phyloP scores from a whole-genome alignment of 1,140 invertebrate species.

The Formica selysi region DNA sequence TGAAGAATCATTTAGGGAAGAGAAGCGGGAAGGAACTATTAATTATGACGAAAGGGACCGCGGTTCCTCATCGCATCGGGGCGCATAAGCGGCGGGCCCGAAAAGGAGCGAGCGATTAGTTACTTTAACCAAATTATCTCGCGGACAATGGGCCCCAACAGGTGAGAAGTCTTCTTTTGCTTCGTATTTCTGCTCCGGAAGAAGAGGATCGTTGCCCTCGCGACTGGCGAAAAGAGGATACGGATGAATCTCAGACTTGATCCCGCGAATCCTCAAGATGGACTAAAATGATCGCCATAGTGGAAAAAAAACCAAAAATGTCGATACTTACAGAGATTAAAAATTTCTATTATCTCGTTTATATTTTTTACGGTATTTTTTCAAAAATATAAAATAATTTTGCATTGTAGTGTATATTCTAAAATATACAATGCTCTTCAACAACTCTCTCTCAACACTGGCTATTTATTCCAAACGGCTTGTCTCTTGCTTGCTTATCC shows the following conservation, averaged over 20 bases:
- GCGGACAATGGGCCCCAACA: slow-evolving; percentile 81
- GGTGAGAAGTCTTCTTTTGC: slow-evolving; percentile 76
- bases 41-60: slow-evolving; percentile 86
- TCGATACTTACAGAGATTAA: not conserved
- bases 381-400: slow-evolving; percentile 1
- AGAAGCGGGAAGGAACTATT: slow-evolving; percentile 83
- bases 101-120: slow-evolving; percentile 85
- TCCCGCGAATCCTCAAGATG: not conserved
- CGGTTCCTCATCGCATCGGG: slow-evolving; percentile 70
- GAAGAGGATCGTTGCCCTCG: slow-evolving; percentile 55
- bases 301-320: too few species aligned
- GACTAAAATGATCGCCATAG: not conserved
- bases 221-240: slow-evolving; percentile 19
- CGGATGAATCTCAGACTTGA: not conserved
- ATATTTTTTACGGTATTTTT: not conserved
- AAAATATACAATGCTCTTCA: not conserved
- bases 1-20: slow-evolving; percentile 85
- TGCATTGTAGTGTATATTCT: too few species aligned
- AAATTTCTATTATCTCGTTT: not conserved
- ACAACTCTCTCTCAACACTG: not conserved
- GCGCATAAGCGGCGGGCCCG: slow-evolving; percentile 79
- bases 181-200: slow-evolving; percentile 68
- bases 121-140: slow-evolving; percentile 86
- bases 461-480: not conserved
- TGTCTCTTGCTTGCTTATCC: not conserved